A percentile compares a stretch with the other conserved stretches of the same genome.
Conservation (phyloP, 2,113 vertebrate species). For the Cottus gobio region DNA sequence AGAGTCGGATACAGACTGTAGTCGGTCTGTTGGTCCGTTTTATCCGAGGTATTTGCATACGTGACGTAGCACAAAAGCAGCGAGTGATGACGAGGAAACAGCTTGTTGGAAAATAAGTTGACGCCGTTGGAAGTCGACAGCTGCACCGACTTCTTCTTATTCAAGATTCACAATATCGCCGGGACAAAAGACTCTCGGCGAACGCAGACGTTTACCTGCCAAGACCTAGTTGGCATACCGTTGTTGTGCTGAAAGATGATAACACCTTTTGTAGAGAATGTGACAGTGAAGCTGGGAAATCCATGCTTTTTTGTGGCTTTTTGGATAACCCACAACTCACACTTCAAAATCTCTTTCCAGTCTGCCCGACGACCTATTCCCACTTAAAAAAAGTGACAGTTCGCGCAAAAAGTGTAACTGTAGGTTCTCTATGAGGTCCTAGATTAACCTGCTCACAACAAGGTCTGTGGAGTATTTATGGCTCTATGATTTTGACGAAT, state of each 20-base stretch:
- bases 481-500: no score
- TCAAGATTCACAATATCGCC: slow-evolving; percentile 20
- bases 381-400: no score
- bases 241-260: background rate
- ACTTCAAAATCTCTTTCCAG: no score
- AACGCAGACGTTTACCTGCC: background rate
- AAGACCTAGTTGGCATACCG: background rate
- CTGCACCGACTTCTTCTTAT: slow-evolving; percentile 23
- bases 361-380: no score
- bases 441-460: no score
- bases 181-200: background rate
- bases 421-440: no score
- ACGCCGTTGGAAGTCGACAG: slow-evolving; percentile 39
- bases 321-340: no score
- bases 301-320: no score
- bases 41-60: slow-evolving; percentile 9
- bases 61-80: slow-evolving; percentile 31
- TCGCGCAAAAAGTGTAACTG: no score
- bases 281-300: background rate
- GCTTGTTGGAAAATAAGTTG: slow-evolving; percentile 42
- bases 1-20: slow-evolving; percentile 2
- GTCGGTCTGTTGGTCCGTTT: slow-evolving; percentile 8
- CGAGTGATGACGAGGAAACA: slow-evolving; percentile 25
- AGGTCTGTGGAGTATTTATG: no score
- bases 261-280: slow-evolving; percentile 12